These are phyloP conservation scores for Clinocottus analis DNA, from an alignment of 2,113 vertebrate genomes.

Conservation along the genomic window DNA sequence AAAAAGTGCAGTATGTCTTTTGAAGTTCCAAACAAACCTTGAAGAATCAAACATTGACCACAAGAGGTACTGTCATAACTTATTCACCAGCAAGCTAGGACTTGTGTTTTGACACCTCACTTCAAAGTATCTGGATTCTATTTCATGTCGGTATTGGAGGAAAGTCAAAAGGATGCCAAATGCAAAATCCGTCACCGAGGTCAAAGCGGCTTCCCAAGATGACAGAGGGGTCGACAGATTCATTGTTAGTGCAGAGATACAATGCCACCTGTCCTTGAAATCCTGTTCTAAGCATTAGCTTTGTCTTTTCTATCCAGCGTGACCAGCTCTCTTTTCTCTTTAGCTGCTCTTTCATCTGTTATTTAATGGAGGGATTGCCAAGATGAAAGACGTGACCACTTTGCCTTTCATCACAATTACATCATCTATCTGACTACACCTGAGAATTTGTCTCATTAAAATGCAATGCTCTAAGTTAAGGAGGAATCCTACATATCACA, in stretches of 20 bases:
- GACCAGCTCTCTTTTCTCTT: conserved; percentile 67
- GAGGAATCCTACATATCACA: not conserved
- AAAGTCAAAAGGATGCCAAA: conserved; percentile 78
- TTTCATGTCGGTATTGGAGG: conserved; percentile 77
- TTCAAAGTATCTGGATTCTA: conserved; percentile 77
- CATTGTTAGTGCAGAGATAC: conserved; percentile 48
- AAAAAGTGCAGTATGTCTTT: conserved; percentile 7
- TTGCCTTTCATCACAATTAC: conserved; percentile 71
- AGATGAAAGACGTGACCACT: conserved; percentile 76
- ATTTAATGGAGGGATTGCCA: conserved; percentile 67
- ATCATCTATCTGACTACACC: conserved; percentile 67
- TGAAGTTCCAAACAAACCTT: conserved; percentile 62
- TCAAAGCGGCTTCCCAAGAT: conserved; percentile 70
- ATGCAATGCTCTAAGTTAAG: conserved; percentile 28
- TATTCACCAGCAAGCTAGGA: conserved; percentile 71
- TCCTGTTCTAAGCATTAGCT: conserved; percentile 75
- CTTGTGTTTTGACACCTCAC: conserved; percentile 73
- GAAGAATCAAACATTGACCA: conserved; percentile 67
- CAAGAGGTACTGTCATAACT: conserved; percentile 65
- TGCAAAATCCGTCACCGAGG: conserved; percentile 69
- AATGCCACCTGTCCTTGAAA: conserved; percentile 74
- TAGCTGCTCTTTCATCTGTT: conserved; percentile 76
- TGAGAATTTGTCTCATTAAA: conserved; percentile 57
- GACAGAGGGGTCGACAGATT: conserved; percentile 69
- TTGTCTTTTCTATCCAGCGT: conserved; percentile 65